A percentile compares a stretch with the other conserved stretches of the same genome.
Conservation (phyloP, 2,797 vertebrate genomes). For the Phalanger gymnotis region DNA sequence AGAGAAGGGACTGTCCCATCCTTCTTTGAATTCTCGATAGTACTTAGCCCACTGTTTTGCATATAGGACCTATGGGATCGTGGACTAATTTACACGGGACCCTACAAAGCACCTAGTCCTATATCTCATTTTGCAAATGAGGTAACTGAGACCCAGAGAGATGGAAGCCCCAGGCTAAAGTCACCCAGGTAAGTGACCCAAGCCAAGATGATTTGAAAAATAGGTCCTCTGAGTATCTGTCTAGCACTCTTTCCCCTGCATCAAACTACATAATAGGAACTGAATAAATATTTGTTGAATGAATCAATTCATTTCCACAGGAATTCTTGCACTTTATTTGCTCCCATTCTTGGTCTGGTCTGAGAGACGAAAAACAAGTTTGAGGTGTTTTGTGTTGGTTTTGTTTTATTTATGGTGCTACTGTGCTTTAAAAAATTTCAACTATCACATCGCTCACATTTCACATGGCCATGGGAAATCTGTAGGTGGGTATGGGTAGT, state of each 20-base stretch:
- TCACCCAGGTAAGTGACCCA: background rate
- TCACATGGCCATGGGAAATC: conserved; percentile 29
- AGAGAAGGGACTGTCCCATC: background rate
- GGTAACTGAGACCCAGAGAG: background rate
- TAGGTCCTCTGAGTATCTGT: background rate
- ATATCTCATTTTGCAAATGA: background rate
- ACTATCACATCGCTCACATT: background rate
- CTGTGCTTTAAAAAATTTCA: conserved; percentile 22
- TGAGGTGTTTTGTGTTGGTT: background rate
- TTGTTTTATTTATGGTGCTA: background rate
- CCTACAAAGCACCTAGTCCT: background rate
- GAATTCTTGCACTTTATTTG: conserved; percentile 63
- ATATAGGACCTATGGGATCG: background rate
- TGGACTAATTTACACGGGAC: background rate
- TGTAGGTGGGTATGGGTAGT: background rate
- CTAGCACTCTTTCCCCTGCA: background rate
- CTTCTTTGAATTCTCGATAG: background rate
- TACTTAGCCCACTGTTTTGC: background rate
- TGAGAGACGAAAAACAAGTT: conserved; percentile 56
- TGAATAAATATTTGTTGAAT: background rate
- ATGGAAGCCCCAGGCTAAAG: background rate
- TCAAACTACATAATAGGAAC: background rate
- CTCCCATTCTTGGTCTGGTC: conserved; percentile 45
- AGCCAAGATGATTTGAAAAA: background rate
- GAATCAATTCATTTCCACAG: conserved; percentile 23